Base-by-base conservation (phyloP, 30 jellyfish, hydroid and myxozoan genomes). In the Aurelia aurita region DNA sequence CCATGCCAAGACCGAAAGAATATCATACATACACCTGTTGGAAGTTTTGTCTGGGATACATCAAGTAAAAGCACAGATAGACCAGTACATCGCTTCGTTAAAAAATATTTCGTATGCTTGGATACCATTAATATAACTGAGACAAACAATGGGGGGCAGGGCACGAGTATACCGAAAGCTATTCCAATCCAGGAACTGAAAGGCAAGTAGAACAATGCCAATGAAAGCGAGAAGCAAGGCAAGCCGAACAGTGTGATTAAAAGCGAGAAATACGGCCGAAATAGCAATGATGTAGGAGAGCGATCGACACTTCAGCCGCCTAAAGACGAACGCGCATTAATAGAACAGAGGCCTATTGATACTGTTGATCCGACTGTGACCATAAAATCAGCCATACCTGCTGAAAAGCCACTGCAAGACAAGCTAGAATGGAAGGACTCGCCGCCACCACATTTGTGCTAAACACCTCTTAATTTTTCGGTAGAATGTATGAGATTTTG, bases 41-140 rank as follows among this genome's bases (percentile, higher is more conserved):
- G 97, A 15, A 71, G 91, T 39, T 77, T 90, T 47, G 97, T 90
- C 13, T 90, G 97, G 97, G 91, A 81, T 34, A 64, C 91, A 51
- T 46, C 84, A 28, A 23, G 44, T n/a, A 72, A 51, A 26, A 29
- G 58, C 27, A 53, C 19, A 31, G 47, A 29, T 25, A 26, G 44
- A 58, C 64, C 26, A 18, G 39, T 32, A 13, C 71, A 84, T 5
- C 69, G 91, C 13, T 81, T 64, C 43, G 91, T 77, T 12, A 81
- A 68, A 61, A 55, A 77, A 39, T 43, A 66, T 47, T 81, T 81
- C 54, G 78, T 10, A 3, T 16, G 12, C 61, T 2, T 1, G 23
- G 80, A 59, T 10, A 46, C 70, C 34, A 5, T 27, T 15, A n/a
- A 61, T n/a, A n/a, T 51, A 29, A 25, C 26, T 9, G 80, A 78